phyloP scores from a whole-genome alignment of 2,888 invertebrate species.

The Drosophila sordidula region DNA sequence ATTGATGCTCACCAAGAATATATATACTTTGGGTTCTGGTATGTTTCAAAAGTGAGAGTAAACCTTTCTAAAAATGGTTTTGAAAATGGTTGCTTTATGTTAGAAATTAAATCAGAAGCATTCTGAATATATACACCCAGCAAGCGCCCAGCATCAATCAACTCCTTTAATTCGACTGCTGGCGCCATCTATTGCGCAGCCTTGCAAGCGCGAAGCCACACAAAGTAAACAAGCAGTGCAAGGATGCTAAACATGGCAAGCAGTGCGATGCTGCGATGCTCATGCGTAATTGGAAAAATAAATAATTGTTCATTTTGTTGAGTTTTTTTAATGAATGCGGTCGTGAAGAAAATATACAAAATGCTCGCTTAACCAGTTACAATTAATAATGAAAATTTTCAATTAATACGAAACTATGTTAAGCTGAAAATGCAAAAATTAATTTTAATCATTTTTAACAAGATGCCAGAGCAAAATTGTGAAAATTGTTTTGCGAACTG shows the following conservation, averaged over 20 bases:
- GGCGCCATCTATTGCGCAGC: conserved; percentile 62
- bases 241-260: conserved; percentile 60
- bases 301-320: conserved; percentile 2
- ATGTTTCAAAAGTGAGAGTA: too few species aligned
- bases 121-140: background rate
- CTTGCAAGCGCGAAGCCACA: conserved; percentile 30
- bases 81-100: too few species aligned
- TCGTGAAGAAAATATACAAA: conserved; percentile 8
- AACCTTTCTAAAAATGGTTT: too few species aligned
- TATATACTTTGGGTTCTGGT: too few species aligned
- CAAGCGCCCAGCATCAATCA: background rate
- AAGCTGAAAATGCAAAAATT: conserved; percentile 64
- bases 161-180: background rate
- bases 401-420: conserved; percentile 45
- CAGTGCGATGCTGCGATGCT: conserved; percentile 43
- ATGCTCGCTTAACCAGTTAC: conserved; percentile 3
- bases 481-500: conserved; percentile 50
- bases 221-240: conserved; percentile 55
- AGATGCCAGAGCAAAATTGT: conserved; percentile 52
- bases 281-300: background rate
- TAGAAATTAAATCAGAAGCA: background rate
- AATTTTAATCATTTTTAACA: conserved; percentile 66
- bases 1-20: too few species aligned
- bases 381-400: conserved; percentile 55
- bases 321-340: conserved; percentile 15